Conservation (phyloP, 2,797 vertebrate genomes). For the Telmatherina bonti region DNA sequence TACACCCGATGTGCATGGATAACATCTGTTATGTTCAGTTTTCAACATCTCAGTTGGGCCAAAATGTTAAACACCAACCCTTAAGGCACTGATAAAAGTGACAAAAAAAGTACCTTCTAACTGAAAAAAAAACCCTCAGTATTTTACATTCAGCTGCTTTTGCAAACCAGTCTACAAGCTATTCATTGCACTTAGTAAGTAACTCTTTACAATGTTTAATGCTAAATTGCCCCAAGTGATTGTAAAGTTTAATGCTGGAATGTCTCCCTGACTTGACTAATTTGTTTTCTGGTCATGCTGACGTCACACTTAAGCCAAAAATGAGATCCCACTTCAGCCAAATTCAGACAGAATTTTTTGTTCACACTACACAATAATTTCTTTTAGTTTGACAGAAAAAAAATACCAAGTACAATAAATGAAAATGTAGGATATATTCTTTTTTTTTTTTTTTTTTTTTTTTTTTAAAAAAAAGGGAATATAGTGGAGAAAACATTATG, state of each 20-base stretch:
- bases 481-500: background rate
- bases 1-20: background rate
- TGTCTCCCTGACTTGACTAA: constrained; percentile 33
- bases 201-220: constrained; percentile 63
- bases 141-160: too few relatives aligned
- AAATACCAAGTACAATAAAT: constrained; percentile 42
- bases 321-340: too few relatives aligned
- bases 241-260: constrained; percentile 39
- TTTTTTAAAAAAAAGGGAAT: too few relatives aligned
- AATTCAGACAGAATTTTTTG: too few relatives aligned
- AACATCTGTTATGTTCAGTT: background rate
- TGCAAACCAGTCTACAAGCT: constrained; percentile 39
- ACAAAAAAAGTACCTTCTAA: background rate
- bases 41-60: too few relatives aligned
- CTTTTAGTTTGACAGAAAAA: constrained; percentile 8
- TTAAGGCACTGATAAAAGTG: background rate
- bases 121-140: too few relatives aligned
- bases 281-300: constrained; percentile 47
- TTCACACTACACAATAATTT: too few relatives aligned
- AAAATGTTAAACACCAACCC: too few relatives aligned
- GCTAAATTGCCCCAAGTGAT: constrained; percentile 71
- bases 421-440: constrained; percentile 17
- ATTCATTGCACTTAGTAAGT: constrained; percentile 59
- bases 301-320: too few relatives aligned
- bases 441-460: too few relatives aligned